These are phyloP conservation scores for Tetheella fluctuosa DNA, from an alignment of 2,888 invertebrate species.

Conservation along the genomic window DNA sequence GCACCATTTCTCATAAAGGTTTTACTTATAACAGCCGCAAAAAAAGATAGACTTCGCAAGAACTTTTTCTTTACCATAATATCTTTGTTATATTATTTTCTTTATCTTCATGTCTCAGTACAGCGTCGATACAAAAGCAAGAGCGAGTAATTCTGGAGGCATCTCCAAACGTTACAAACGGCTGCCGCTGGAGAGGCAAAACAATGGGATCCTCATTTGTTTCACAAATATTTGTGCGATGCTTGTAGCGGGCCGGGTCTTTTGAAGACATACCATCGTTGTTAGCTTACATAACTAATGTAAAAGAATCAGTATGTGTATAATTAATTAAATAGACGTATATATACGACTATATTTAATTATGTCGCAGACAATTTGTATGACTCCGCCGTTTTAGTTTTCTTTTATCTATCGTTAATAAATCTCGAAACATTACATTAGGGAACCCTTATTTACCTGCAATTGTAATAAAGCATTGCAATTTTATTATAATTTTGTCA, in stretches of 20 bases:
- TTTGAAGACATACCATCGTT: not conserved
- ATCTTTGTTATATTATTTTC: not conserved
- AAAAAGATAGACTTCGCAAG: too few species aligned
- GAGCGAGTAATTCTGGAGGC: not conserved
- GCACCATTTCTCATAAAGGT: too few species aligned
- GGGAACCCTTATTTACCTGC: too few species aligned
- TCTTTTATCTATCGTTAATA: too few species aligned
- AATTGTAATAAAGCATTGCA: too few species aligned
- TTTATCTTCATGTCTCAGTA: not conserved
- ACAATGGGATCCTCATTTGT: slow-evolving; percentile 6
- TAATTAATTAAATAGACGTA: not conserved
- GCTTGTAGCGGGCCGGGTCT: not conserved
- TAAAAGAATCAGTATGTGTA: not conserved
- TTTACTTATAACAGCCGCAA: too few species aligned
- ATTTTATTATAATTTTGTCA: too few species aligned
- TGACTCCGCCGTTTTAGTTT: too few species aligned
- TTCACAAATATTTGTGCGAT: not conserved
- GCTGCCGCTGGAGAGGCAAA: not conserved
- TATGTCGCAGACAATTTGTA: too few species aligned
- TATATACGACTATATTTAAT: too few species aligned
- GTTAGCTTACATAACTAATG: not conserved
- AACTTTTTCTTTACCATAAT: not conserved
- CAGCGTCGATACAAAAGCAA: not conserved
- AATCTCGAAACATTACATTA: too few species aligned
- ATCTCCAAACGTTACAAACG: not conserved